These are phyloP conservation scores for Ceratitis capitata DNA, from an alignment of 1,140 invertebrate genomes.

Conservation along the genomic window DNA sequence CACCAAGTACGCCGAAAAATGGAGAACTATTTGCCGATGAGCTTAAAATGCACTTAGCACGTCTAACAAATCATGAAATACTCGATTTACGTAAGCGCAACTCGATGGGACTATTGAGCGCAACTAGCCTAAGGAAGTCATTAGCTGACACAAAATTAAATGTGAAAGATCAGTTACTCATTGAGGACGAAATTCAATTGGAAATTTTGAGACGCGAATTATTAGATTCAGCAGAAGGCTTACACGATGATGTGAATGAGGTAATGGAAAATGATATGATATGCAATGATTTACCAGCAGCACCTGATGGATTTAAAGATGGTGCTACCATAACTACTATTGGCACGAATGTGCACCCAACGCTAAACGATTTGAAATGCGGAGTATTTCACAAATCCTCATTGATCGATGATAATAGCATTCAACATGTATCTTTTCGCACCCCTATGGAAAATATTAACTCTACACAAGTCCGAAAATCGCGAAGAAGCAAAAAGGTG, in stretches of 20 bases:
- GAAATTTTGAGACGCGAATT: conserved; percentile 48
- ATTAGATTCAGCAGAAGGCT: neutral
- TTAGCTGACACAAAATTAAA: conserved; percentile 36
- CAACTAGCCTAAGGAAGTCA: conserved; percentile 45
- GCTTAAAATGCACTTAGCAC: conserved; percentile 43
- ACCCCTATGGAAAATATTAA: neutral
- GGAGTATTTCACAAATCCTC: neutral
- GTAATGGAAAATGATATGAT: neutral
- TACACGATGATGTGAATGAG: neutral
- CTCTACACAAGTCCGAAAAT: neutral
- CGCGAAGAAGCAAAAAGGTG: neutral
- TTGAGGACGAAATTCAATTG: conserved; percentile 49
- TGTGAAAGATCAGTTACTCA: neutral
- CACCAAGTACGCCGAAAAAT: conserved; percentile 53
- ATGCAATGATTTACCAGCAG: conserved; percentile 10
- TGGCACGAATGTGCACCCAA: too few species aligned
- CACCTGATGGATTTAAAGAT: neutral
- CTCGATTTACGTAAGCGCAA: conserved; percentile 58
- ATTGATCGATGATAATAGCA: conserved; percentile 29
- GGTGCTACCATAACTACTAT: neutral
- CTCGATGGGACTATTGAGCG: conserved; percentile 45
- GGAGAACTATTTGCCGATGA: conserved; percentile 55
- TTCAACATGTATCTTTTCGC: conserved; percentile 7
- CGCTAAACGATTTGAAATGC: too few species aligned
- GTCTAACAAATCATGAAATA: conserved; percentile 56